Base-by-base conservation (phyloP, 2,797 vertebrate genomes). In the Ctenosaura bakeri region DNA sequence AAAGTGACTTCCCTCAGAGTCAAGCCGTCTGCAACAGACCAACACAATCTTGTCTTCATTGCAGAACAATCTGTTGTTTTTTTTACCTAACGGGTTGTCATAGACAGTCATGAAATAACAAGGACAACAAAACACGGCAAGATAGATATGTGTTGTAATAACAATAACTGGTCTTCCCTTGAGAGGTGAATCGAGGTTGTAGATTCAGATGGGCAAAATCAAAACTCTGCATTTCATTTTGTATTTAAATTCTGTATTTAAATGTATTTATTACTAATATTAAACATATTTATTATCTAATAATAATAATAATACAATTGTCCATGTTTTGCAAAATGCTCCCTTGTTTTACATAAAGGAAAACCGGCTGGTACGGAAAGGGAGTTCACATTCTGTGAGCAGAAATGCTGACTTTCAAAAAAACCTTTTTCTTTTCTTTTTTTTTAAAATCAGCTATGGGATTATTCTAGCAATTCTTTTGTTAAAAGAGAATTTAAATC, bases 361-460 rank as follows among this genome's bases (percentile, higher is more conserved):
- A 83, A 77, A 32, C 20, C 26, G 32, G 32, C 24, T 46, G 20
- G 8, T 42, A 54, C 29, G 35, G 14, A 50, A 16, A 29, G 32
- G 6, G 16, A 29, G 4, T 18, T 56, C 62, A 42, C 50, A 7
- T 9, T 29, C 20, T 64, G 0, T 38, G 26, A 66, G 56, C 64
- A 29, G 32, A 78, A 84, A 84, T 84, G 42, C 81, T 59, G 22
- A 86, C 91, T 89, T 2, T 12, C 38, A 29, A 24, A 7, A 90
- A 78, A 46, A 46, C 42, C 42, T 46, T 46, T 46, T 42, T 42
- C 3, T 3, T 42, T 42, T 42, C 3, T 3, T 42, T 42, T 42
- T 46, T 3, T 46, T 46, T 29, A 92, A 92, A 89, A 46, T 86
- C 80, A 92, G 92, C 90, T 87, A 32, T 86, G 76, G 89, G 92